These are phyloP conservation scores for Dicycla oo DNA, from an alignment of 2,888 invertebrate species.

Conservation along the genomic window DNA sequence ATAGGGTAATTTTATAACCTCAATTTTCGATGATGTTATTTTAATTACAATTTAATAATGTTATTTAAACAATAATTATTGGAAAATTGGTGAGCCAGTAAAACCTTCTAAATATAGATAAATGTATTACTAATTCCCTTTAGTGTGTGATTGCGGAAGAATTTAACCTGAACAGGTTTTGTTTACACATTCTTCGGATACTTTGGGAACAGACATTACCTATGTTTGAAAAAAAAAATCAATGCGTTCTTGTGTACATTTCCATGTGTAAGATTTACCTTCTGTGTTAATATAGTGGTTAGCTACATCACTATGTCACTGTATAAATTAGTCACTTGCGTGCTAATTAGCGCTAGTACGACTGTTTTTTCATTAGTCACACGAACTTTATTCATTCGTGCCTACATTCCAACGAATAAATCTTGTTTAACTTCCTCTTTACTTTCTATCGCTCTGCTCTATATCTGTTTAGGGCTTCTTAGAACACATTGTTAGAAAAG, in stretches of 20 bases:
- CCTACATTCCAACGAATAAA: constrained; percentile 22
- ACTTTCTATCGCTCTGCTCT: not conserved
- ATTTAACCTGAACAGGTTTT: not conserved
- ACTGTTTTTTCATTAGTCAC: constrained; percentile 45
- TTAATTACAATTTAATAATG: too few species aligned
- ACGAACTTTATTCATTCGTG: constrained; percentile 10
- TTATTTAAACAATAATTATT: not conserved
- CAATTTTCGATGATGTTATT: too few species aligned
- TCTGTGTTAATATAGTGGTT: constrained; percentile 41
- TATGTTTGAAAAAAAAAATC: not conserved
- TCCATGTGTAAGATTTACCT: not conserved
- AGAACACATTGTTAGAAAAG: too few species aligned
- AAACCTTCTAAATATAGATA: too few species aligned
- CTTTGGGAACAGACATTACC: not conserved
- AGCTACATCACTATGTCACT: constrained; percentile 10
- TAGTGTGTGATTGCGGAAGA: not conserved
- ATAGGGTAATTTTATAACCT: not conserved
- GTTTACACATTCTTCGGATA: too few species aligned
- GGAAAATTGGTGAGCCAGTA: not conserved
- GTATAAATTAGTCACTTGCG: constrained; percentile 50
- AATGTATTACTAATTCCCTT: not conserved
- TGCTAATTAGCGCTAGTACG: constrained; percentile 47
- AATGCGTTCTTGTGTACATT: not conserved
- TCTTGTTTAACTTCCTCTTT: constrained; percentile 8
- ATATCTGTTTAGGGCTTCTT: not conserved